Evolutionary conservation across 2,888 invertebrate genomes (phyloP), one percentile per base, ranked within the genome.

Genomic region (Seira ritae): DNA sequence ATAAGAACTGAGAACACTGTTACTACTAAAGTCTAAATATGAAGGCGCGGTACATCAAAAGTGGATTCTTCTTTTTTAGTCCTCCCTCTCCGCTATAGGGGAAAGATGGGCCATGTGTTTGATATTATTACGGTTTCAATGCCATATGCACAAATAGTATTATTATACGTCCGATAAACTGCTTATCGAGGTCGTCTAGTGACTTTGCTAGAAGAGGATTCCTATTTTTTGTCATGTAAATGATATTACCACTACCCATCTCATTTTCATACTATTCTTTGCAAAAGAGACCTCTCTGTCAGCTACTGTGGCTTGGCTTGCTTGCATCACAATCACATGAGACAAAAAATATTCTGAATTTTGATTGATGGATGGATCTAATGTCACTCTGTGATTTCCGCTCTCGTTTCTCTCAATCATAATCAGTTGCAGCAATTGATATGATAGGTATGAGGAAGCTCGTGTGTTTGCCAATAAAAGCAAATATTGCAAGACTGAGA

Each of bases 321-420:
- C n/a, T 31, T 31, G 8, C 31, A 31, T 4, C 31, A 31, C 3
- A 50, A 50, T 50, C 50, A n/a, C 50, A n/a, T 50, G 12, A 15
- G 50, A 42, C 12, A 42, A 42, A 42, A 50, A 50, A 50, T 50
- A 50, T 62, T 62, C 62, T 8, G 22, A 62, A 20, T 62, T 62
- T 62, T 62, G 62, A 62, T 62, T 62, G 62, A 62, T 62, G 4
- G 60, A 60, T 60, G 20, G 22, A 62, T 62, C n/a, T 62, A 62
- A 20, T 20, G 62, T 62, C 20, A 20, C 4, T 19, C 10, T 20
- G 19, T 20, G 62, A 62, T 62, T 62, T 62, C 62, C 62, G 62
- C 62, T 62, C 62, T 62, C 20, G 12, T 62, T 62, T n/a, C 62
- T 20, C 62, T 20, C 62, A 55, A 55, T 50, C 6, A 50, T 62